These are phyloP conservation scores for Chromis chromis DNA, from an alignment of 2,797 vertebrate genomes.

Conservation along the genomic window DNA sequence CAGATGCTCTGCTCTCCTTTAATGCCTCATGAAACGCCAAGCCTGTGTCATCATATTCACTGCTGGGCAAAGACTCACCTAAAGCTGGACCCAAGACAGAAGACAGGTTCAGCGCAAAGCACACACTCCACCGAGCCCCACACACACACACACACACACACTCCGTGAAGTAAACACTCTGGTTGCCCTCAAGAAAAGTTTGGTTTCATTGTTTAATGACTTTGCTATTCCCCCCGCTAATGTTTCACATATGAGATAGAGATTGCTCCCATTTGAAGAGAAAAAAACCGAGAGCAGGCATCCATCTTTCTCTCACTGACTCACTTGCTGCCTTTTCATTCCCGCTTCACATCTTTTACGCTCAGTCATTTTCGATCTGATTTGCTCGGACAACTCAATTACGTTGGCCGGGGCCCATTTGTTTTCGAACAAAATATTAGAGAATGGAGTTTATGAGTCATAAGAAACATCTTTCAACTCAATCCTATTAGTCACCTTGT, in stretches of 20 bases:
- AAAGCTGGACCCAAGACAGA: constrained; percentile 40
- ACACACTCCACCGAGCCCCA: constrained; percentile 14
- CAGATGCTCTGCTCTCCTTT: constrained; percentile 68
- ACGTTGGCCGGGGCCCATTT: constrained; percentile 63
- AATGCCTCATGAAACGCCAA: constrained; percentile 63
- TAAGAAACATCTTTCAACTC: constrained; percentile 69
- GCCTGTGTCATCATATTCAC: constrained; percentile 63
- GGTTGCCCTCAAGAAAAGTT: constrained; percentile 62
- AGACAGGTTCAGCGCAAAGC: constrained; percentile 55
- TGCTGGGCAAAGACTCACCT: constrained; percentile 41
- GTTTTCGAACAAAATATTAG: constrained; percentile 75
- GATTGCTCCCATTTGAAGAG: constrained; percentile 65
- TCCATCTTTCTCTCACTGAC: constrained; percentile 66
- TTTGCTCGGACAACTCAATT: constrained; percentile 70
- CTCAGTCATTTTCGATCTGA: constrained; percentile 70
- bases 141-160: constrained; percentile 3
- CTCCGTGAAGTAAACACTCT: constrained; percentile 55
- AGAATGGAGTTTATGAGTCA: constrained; percentile 78
- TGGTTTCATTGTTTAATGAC: constrained; percentile 77
- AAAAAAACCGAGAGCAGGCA: constrained; percentile 45
- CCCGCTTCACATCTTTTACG: constrained; percentile 60
- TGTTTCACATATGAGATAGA: constrained; percentile 78
- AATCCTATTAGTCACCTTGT: constrained; percentile 73
- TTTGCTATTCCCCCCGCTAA: constrained; percentile 70
- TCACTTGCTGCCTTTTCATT: constrained; percentile 64